phyloP scores from a whole-genome alignment of 2,113 vertebrate species.

The Ciconia boyciana region DNA sequence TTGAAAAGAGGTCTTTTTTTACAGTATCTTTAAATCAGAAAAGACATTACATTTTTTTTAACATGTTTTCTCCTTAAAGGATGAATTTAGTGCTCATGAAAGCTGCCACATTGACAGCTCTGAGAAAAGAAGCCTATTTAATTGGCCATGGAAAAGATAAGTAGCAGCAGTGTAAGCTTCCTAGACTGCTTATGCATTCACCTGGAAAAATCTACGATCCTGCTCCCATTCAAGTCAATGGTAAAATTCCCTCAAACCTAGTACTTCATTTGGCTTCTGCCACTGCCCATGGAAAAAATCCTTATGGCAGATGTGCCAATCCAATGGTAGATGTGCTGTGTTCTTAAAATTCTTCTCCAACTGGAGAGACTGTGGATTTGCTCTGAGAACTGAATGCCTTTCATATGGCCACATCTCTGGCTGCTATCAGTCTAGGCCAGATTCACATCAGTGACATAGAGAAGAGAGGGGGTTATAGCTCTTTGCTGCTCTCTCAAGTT shows the following conservation, averaged over 20 bases:
- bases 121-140: constrained; percentile 51
- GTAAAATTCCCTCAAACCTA: not conserved
- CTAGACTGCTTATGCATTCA: not conserved
- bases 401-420: not conserved
- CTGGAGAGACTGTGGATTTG: not conserved
- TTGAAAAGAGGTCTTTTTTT: constrained; percentile 45
- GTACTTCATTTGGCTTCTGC: not conserved
- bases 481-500: not conserved
- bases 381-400: not conserved
- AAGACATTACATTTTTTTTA: constrained; percentile 5
- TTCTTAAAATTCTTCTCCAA: not conserved
- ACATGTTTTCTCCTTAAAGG: constrained; percentile 28
- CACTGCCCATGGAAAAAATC: not conserved
- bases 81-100: constrained; percentile 39
- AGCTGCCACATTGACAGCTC: constrained; percentile 22
- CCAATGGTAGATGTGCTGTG: not conserved
- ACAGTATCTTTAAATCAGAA: constrained; percentile 62
- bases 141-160: constrained; percentile 46
- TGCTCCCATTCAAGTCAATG: not conserved
- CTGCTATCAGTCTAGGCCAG: not conserved
- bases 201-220: constrained; percentile 16
- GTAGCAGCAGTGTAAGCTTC: not conserved
- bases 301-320: not conserved
- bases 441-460: not conserved
- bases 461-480: not conserved